Base-by-base conservation (phyloP, 2,113 vertebrate species). In the Baryphthengus martii region DNA sequence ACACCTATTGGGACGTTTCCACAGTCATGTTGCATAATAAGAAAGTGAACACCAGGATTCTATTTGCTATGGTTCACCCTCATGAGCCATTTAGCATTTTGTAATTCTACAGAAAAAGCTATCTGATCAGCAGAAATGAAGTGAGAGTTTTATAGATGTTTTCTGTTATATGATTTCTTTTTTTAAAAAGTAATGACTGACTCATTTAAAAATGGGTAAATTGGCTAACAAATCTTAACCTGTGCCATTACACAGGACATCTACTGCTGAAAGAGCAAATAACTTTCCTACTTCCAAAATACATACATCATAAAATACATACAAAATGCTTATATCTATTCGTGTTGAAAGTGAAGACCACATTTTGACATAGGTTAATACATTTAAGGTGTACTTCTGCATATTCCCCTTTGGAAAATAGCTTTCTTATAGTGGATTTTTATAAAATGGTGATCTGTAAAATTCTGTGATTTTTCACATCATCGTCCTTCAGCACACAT, bases 41-140 rank as follows among this genome's bases (percentile, higher is more conserved):
- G 77, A 92, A 97, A 90, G 53, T 33, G 92, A 97, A 90, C 92
- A 94, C 80, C 78, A 93, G 66, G 55, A 89, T 89, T 89, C 92
- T 94, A 44, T 96, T 97, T 96, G 91, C 77, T 87, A n/a, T 88
- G 40, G 47, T 77, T 96, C 94, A 93, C 82, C 52, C 89, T 93
- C 85, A 88, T 89, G 85, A 95, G 92, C 85, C 88, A 96, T 97
- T 96, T 95, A 94, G 67, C 83, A 89, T 94, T 95, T 96, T 96
- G 80, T 92, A 96, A 94, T 96, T 92, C 80, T 86, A 91, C 56
- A 70, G 78, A 84, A 95, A 96, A 89, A 95, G 86, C 72, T 93
- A 88, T 84, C 77, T 58, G 55, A 93, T 90, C 67, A 85, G 65
- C 0, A 0, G 89, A 89, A 90, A 91, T 94, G 61, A 97, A 96